A percentile compares a stretch with the other conserved stretches of the same genome.
phyloP scores from a whole-genome alignment of 1,140 invertebrate genomes.

The Caenorhabditis elegans region DNA sequence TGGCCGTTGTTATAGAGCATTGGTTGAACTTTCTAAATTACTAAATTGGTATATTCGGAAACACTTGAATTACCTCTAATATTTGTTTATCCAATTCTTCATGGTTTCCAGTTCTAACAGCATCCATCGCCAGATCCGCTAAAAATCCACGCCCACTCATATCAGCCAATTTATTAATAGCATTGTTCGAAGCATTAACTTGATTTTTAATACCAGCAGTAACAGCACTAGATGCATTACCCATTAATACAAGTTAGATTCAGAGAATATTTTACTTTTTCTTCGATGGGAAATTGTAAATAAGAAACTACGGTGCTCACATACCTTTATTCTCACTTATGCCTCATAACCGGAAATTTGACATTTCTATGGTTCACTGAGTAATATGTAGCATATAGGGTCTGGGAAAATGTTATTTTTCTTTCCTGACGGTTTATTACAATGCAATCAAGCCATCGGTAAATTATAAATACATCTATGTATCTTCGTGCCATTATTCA shows the following conservation, averaged over 20 bases:
- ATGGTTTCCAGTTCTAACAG: constrained; percentile 79
- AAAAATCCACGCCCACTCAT: constrained; percentile 79
- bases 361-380: too few relatives aligned
- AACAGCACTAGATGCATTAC: constrained; percentile 57
- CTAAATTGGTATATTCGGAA: not conserved
- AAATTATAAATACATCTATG: too few relatives aligned
- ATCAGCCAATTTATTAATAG: constrained; percentile 59
- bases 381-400: too few relatives aligned
- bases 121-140: constrained; percentile 89
- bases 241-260: constrained; percentile 39
- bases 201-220: constrained; percentile 63
- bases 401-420: too few relatives aligned
- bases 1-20: constrained; percentile 90
- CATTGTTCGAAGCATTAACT: constrained; percentile 54
- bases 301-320: not conserved
- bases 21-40: constrained; percentile 78
- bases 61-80: constrained; percentile 73
- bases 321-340: too few relatives aligned
- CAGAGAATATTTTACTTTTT: not conserved
- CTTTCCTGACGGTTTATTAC: too few relatives aligned
- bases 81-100: constrained; percentile 85
- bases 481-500: too few relatives aligned
- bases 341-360: too few relatives aligned
- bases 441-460: too few relatives aligned
- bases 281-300: not conserved